Conservation (phyloP, 1,140 invertebrate genomes). For the Choristoneura fumiferana region DNA sequence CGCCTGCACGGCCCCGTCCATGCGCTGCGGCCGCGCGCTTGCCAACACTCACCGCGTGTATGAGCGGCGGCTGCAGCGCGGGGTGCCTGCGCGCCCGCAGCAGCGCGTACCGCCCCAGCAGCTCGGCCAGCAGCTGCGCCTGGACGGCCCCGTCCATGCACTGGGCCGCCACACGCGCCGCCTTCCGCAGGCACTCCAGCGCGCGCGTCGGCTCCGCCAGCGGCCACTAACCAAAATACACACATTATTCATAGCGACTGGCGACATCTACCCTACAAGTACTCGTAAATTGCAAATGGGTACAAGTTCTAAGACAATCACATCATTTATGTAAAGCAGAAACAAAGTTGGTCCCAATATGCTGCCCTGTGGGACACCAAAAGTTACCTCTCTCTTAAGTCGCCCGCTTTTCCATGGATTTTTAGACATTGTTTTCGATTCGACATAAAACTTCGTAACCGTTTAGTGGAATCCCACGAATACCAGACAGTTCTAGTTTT, state of each 20-base stretch:
- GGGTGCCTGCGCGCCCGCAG: slow-evolving; percentile 96
- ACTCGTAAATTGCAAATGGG: too few species aligned
- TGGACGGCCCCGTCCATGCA: slow-evolving; percentile 99
- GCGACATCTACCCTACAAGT: too few species aligned
- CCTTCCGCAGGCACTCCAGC: slow-evolving; percentile 97
- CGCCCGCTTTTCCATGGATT: too few species aligned
- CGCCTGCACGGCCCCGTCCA: slow-evolving; percentile 98
- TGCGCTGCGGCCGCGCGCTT: neutral
- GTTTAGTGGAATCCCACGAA: too few species aligned
- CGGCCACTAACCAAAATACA: slow-evolving; percentile 66
- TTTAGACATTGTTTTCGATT: too few species aligned
- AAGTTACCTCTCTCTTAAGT: too few species aligned
- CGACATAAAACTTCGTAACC: too few species aligned
- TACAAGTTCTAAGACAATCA: too few species aligned
- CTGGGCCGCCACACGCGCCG: slow-evolving; percentile 95
- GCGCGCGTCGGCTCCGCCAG: slow-evolving; percentile 95
- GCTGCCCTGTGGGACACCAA: too few species aligned
- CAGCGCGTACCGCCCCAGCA: slow-evolving; percentile 96
- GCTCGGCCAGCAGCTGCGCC: slow-evolving; percentile 96
- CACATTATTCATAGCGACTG: neutral
- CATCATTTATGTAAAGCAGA: too few species aligned
- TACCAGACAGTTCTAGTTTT: too few species aligned
- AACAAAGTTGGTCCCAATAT: too few species aligned
- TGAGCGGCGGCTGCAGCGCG: slow-evolving; percentile 81
- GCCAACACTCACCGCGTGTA: slow-evolving; percentile 76